Conservation (phyloP, 2,113 vertebrate species). For the Corvus cornix region DNA sequence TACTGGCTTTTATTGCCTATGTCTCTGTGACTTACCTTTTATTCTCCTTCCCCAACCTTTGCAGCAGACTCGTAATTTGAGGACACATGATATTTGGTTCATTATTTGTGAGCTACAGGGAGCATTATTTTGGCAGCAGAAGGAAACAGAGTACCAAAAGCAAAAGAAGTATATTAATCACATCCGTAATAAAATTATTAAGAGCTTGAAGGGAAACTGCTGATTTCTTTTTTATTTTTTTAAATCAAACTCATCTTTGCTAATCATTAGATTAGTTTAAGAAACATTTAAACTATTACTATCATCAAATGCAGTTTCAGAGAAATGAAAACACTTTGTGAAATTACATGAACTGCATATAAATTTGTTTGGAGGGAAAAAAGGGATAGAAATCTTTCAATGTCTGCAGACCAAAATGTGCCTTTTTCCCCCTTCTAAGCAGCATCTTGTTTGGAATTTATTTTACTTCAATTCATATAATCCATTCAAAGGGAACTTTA, state of each 20-base stretch:
- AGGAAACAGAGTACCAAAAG: not conserved
- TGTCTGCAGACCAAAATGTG: not conserved
- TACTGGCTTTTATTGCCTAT: not conserved
- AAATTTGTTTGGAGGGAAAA: not conserved
- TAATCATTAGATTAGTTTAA: not conserved
- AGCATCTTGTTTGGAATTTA: not conserved
- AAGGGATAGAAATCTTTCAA: not conserved
- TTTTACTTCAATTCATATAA: not conserved
- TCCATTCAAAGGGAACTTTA: not conserved
- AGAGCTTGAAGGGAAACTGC: not conserved
- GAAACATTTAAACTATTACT: slow-evolving; percentile 13
- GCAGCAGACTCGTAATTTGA: not conserved
- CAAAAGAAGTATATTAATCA: not conserved
- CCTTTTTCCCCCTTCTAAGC: accelerated
- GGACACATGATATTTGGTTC: not conserved
- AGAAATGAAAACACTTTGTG: not conserved
- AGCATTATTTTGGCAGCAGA: not conserved
- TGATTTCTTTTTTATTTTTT: not conserved
- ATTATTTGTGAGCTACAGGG: not conserved
- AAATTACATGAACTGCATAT: not conserved
- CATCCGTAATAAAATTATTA: slow-evolving; percentile 7
- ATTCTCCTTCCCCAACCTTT: not conserved
- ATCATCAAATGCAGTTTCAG: not conserved
- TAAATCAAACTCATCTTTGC: not conserved
- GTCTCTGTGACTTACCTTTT: slow-evolving; percentile 31